Base-by-base conservation (phyloP, 2,888 invertebrate genomes). In the Xanthorhoe designata region DNA sequence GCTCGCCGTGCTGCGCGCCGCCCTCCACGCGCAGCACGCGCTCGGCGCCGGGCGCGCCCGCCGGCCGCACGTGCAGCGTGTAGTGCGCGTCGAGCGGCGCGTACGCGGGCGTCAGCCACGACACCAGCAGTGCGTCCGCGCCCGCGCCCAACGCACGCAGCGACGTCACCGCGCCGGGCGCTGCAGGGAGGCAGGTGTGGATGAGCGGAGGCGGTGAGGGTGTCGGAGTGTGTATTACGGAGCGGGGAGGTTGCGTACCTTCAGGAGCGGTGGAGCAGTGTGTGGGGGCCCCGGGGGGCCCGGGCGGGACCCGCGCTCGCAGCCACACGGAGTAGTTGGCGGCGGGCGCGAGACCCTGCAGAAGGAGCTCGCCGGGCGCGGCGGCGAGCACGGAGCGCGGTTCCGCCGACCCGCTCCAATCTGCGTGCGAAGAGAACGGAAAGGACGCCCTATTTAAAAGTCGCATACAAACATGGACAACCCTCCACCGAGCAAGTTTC, bases 311-410 rank as follows among this genome's bases (percentile, higher is more conserved):
- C 79, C 96, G 97, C 29, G 97, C 97, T 79, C 96, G 90, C 45
- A 97, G 96, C 80, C 96, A 94, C 75, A 98, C 94, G 47, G 97
- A 96, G 91, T 98, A 98, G 92, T 98, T 97, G 63, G 97, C 96
- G 81, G 95, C 97, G 77, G 97, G 96, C 77, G 95, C 95, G 74
- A 98, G 90, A 0, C 96, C 96, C 80, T 95, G 96, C 75, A 97
- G 90, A 82, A 95, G 95, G 17, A 95, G 83, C 66, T 79, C 84
- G 50, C 80, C 81, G 32, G 76, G 73, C 32, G 69, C 70, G 2
- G 78, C 79, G 8, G 78, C 77, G 19, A 78, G 75, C 49, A 73
- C 76, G 70, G 66, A 68, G 67, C 68, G 72, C 63, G 61, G 65
- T 38, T 59, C 75, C 15, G 69, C 75, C 51, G 68, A 72, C 42